phyloP scores from a whole-genome alignment of 1,140 invertebrate species.

The Saccostrea glomerata region DNA sequence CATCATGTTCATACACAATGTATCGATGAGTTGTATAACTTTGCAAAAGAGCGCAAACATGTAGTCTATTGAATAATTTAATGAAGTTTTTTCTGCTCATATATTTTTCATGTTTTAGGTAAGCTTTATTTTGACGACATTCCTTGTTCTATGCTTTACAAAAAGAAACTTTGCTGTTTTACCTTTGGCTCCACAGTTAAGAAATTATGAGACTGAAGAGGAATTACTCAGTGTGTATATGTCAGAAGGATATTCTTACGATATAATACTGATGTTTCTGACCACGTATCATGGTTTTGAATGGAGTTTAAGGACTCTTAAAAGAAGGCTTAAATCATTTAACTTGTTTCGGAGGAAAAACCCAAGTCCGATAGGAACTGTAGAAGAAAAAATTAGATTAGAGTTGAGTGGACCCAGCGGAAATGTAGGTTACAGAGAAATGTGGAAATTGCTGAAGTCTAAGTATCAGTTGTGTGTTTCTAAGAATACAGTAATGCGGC shows the following conservation, averaged over 20 bases:
- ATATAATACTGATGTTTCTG: not conserved
- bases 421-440: slow-evolving; percentile 34
- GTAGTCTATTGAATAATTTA: too few relatives aligned
- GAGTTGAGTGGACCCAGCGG: not conserved
- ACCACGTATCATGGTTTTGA: not conserved
- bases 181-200: not conserved
- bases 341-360: not conserved
- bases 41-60: too few relatives aligned
- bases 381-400: not conserved
- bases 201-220: slow-evolving; percentile 1
- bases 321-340: not conserved
- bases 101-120: too few relatives aligned
- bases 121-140: too few relatives aligned
- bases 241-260: not conserved
- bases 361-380: not conserved
- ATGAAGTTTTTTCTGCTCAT: too few relatives aligned
- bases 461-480: not conserved
- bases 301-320: not conserved
- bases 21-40: too few relatives aligned
- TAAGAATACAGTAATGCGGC: slow-evolving; percentile 31
- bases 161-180: too few relatives aligned
- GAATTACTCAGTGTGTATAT: not conserved
- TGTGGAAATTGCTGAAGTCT: slow-evolving; percentile 12
- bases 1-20: too few relatives aligned
- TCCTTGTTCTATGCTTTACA: too few relatives aligned